Evolutionary conservation across 2,113 vertebrate species (phyloP).

Genomic region (Leiothrix lutea): DNA sequence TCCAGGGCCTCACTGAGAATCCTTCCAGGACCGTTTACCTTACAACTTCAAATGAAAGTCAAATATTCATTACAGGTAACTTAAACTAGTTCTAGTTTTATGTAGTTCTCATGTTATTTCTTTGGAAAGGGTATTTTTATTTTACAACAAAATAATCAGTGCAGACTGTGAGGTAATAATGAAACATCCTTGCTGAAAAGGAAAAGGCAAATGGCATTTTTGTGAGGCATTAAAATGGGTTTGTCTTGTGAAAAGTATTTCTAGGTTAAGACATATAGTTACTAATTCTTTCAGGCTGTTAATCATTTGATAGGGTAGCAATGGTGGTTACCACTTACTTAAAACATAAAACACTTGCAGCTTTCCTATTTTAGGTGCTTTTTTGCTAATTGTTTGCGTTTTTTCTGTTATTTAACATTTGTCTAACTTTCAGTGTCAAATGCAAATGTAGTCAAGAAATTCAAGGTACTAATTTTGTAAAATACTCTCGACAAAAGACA

Average conservation of each 20-base stretch:
- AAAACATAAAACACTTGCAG: not conserved
- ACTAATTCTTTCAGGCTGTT: not conserved
- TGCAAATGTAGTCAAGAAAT: not conserved
- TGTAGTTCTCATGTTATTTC: not conserved
- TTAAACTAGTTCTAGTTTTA: not conserved
- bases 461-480: not conserved
- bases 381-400: not conserved
- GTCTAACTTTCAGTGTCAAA: not conserved
- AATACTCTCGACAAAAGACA: not conserved
- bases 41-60: slow-evolving; percentile 89
- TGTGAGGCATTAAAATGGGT: not conserved
- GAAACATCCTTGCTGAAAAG: not conserved
- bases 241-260: not conserved
- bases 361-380: not conserved
- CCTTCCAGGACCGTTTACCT: slow-evolving; percentile 75
- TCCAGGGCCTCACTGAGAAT: slow-evolving; percentile 66
- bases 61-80: slow-evolving; percentile 84
- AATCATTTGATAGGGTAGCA: not conserved
- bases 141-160: not conserved
- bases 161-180: not conserved
- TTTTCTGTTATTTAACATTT: not conserved
- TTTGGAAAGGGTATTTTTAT: not conserved
- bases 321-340: not conserved
- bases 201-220: not conserved
- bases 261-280: not conserved